Evolutionary conservation across 2,113 vertebrate species (phyloP).

Genomic region (Platichthys stellatus): DNA sequence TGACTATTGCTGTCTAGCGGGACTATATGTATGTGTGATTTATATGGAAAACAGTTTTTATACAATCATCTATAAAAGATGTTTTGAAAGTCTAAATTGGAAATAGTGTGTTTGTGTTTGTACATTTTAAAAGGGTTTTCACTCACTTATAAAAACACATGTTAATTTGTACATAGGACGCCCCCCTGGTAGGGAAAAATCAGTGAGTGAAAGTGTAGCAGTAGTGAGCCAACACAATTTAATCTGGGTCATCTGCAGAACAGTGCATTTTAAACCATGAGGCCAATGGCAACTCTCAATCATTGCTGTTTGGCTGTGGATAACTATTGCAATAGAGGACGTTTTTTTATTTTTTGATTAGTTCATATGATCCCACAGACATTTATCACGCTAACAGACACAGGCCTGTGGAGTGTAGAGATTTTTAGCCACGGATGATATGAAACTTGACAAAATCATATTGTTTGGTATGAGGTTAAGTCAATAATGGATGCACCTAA

Average conservation of each 20-base stretch:
- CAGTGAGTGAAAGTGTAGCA: constrained; percentile 17
- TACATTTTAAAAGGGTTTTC: constrained; percentile 1
- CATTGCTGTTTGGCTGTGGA: constrained; percentile 23
- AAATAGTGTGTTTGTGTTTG: too few relatives aligned
- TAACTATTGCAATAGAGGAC: too few relatives aligned
- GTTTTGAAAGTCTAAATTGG: too few relatives aligned
- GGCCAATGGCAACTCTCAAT: constrained; percentile 14
- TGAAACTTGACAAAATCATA: neutral
- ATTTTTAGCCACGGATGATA: neutral
- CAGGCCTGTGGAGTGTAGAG: neutral
- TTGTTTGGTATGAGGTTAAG: neutral
- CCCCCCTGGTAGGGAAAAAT: constrained; percentile 9
- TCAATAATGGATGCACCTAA: neutral
- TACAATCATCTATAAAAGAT: too few relatives aligned
- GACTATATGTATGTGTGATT: too few relatives aligned
- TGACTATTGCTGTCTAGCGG: neutral
- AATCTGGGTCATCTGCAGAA: constrained; percentile 24
- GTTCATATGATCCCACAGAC: neutral
- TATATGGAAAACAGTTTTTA: too few relatives aligned
- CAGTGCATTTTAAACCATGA: constrained; percentile 19
- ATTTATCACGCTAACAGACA: neutral
- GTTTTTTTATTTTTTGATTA: neutral
- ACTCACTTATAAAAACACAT: constrained; percentile 4
- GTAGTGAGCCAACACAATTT: constrained; percentile 15
- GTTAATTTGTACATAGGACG: neutral